Evolutionary conservation across 23 tunicate species (phyloP).

Genomic region (Diplosoma virens): DNA sequence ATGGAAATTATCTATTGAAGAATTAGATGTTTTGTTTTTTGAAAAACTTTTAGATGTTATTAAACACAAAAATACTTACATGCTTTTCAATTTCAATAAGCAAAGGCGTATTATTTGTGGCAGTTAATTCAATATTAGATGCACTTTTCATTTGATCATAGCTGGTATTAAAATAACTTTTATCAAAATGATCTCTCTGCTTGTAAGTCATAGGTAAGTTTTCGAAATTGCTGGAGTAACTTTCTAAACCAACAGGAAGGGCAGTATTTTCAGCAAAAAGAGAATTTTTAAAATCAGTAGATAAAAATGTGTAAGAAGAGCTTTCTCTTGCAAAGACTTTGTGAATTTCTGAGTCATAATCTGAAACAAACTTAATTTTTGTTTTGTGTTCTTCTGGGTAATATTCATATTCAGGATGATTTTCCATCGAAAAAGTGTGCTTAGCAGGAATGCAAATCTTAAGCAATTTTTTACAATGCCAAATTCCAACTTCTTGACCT

Average conservation of each 20-base stretch:
- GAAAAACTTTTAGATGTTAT: not conserved
- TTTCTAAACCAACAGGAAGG: slow-evolving; percentile 80
- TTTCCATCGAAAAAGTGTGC: slow-evolving; percentile 38
- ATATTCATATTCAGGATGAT: slow-evolving; percentile 73
- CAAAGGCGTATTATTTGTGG: slow-evolving; percentile 72
- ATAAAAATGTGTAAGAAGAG: slow-evolving; percentile 30
- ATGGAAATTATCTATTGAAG: no score
- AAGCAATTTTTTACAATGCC: slow-evolving; percentile 70
- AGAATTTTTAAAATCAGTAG: slow-evolving; percentile 32
- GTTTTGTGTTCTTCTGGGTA: slow-evolving; percentile 56
- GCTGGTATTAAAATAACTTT: slow-evolving; percentile 43
- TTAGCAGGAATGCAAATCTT: slow-evolving; percentile 49
- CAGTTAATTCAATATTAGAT: slow-evolving; percentile 2
- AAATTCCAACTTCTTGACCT: slow-evolving; percentile 70
- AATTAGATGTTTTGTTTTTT: no score
- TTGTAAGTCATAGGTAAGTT: slow-evolving; percentile 68
- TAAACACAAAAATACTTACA: slow-evolving; percentile 31
- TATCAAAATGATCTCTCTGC: slow-evolving; percentile 52
- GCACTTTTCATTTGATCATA: slow-evolving; percentile 31
- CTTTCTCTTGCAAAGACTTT: slow-evolving; percentile 25
- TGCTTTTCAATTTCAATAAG: slow-evolving; percentile 71
- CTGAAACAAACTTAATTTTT: slow-evolving; percentile 12
- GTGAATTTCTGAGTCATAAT: slow-evolving; percentile 24
- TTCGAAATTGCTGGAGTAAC: slow-evolving; percentile 76
- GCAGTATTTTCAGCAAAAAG: slow-evolving; percentile 53